These are phyloP conservation scores for Brotula barbata DNA, from an alignment of 2,797 vertebrate genomes.

Conservation along the genomic window DNA sequence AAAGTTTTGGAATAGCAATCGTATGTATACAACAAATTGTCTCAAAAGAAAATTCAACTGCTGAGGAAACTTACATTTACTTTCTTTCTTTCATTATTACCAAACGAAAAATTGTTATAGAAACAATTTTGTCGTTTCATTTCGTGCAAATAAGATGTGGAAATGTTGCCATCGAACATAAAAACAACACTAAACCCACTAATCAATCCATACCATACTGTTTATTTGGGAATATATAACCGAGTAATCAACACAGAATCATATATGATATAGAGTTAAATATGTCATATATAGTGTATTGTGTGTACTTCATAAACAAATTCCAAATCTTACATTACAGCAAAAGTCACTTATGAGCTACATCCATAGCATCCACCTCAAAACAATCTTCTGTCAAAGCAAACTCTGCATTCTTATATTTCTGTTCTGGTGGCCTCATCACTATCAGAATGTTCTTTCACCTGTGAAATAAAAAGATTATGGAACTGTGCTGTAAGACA, in stretches of 20 bases:
- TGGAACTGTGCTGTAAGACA: slow-evolving; percentile 8
- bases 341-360: background rate
- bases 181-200: too few species aligned
- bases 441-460: slow-evolving; percentile 30
- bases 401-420: slow-evolving; percentile 48
- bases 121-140: background rate
- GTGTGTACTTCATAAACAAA: too few species aligned
- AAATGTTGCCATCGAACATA: too few species aligned
- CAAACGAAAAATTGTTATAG: too few species aligned
- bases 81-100: too few species aligned
- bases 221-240: too few species aligned
- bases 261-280: too few species aligned
- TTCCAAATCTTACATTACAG: background rate
- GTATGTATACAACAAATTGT: too few species aligned
- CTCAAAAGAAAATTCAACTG: background rate
- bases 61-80: background rate
- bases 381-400: slow-evolving; percentile 2
- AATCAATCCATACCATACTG: too few species aligned
- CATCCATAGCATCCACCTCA: background rate
- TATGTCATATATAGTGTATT: too few species aligned
- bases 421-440: slow-evolving; percentile 45
- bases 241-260: background rate
- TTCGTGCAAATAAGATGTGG: background rate
- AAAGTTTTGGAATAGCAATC: too few species aligned
- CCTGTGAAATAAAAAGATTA: slow-evolving; percentile 43